These are phyloP conservation scores for Drosophila formosana DNA, from an alignment of 2,888 invertebrate species.

Conservation along the genomic window DNA sequence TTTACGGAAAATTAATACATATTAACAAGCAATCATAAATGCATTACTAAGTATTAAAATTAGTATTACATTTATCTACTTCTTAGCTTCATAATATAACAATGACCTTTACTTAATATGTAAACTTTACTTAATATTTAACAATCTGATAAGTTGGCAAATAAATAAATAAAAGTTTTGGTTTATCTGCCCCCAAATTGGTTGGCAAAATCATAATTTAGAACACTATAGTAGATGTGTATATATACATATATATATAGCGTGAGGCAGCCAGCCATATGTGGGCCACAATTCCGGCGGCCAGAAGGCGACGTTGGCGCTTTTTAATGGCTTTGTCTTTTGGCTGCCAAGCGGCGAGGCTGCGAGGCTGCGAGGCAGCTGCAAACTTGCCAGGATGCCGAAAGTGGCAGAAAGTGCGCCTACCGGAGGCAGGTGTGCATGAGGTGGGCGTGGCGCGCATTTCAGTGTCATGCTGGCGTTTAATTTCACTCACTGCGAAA, in stretches of 20 bases:
- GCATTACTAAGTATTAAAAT: too few relatives aligned
- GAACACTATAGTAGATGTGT: background rate
- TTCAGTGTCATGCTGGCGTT: slow-evolving; percentile 80
- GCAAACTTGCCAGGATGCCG: too few relatives aligned
- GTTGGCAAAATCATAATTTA: slow-evolving; percentile 47
- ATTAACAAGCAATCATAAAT: too few relatives aligned
- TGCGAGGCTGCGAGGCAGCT: slow-evolving; percentile 7
- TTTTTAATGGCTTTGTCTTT: slow-evolving; percentile 78
- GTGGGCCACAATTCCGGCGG: slow-evolving; percentile 65
- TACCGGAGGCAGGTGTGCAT: slow-evolving; percentile 17
- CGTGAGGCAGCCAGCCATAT: slow-evolving; percentile 30
- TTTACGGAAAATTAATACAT: too few relatives aligned
- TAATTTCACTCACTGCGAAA: slow-evolving; percentile 79
- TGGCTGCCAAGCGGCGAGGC: slow-evolving; percentile 24
- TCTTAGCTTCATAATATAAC: too few relatives aligned
- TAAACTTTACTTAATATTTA: too few relatives aligned
- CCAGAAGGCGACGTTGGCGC: slow-evolving; percentile 68
- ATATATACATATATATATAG: background rate
- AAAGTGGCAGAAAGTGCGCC: background rate
- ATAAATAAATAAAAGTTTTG: background rate
- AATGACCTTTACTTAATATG: too few relatives aligned
- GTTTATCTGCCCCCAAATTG: slow-evolving; percentile 1
- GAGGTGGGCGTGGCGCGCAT: slow-evolving; percentile 58
- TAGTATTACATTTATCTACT: too few relatives aligned
- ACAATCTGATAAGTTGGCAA: too few relatives aligned